A percentile compares a stretch with the other conserved stretches of the same genome.
phyloP scores from a whole-genome alignment of 2,888 invertebrate genomes.

The Quadroppia sp. region DNA sequence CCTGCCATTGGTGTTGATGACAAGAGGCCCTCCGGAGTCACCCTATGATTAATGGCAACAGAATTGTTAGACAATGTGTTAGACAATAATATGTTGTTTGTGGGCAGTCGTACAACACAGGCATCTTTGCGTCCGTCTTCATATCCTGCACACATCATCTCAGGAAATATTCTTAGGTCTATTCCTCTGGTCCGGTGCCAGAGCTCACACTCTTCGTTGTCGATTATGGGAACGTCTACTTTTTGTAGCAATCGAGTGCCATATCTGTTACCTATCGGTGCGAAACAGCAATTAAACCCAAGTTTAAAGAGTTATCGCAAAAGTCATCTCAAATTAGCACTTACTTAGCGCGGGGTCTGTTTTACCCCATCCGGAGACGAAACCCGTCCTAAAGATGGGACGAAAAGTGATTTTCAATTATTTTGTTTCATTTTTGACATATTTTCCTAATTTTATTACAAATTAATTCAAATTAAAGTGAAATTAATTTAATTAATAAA shows the following conservation, averaged over 20 bases:
- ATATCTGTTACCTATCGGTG: slow-evolving; percentile 58
- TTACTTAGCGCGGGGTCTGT: slow-evolving; percentile 60
- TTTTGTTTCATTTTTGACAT: neutral
- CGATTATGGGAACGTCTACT: slow-evolving; percentile 73
- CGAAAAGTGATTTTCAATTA: neutral
- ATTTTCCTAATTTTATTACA: neutral
- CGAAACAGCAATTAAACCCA: neutral
- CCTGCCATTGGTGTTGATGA: slow-evolving; percentile 64
- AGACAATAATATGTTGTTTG: no score
- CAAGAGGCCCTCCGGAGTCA: slow-evolving; percentile 71
- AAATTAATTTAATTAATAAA: neutral
- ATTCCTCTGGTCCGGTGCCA: slow-evolving; percentile 80
- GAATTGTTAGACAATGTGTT: slow-evolving; percentile 8
- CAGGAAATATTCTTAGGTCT: slow-evolving; percentile 66
- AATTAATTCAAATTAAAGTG: neutral
- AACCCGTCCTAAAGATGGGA: slow-evolving; percentile 15
- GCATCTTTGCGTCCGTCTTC: slow-evolving; percentile 76
- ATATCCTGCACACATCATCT: slow-evolving; percentile 81
- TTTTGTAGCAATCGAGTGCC: slow-evolving; percentile 76
- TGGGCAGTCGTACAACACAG: slow-evolving; percentile 60
- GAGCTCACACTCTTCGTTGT: slow-evolving; percentile 68
- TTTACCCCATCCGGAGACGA: slow-evolving; percentile 70
- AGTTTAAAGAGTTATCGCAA: slow-evolving; percentile 24
- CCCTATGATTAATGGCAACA: slow-evolving; percentile 56
- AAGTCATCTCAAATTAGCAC: slow-evolving; percentile 36